Evolutionary conservation across 2,888 invertebrate genomes (phyloP).

Genomic region (Orchesellides sinensis): DNA sequence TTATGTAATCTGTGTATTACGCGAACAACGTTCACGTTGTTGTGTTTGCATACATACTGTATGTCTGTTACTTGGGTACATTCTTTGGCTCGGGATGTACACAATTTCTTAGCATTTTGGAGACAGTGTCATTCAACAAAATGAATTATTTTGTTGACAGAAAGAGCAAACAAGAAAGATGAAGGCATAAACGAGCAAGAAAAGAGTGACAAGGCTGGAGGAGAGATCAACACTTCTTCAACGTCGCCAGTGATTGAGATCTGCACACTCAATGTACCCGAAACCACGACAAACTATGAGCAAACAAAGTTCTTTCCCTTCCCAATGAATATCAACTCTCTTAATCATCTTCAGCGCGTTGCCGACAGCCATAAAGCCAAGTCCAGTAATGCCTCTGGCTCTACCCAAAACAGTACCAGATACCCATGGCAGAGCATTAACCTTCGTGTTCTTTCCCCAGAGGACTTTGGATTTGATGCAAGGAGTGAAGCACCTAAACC

Average conservation of each 20-base stretch:
- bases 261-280: constrained; percentile 71
- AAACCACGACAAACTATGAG: constrained; percentile 26
- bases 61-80: constrained; percentile 14
- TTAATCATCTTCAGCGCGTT: constrained; percentile 46
- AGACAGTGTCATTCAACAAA: not conserved
- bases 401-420: constrained; percentile 20
- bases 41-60: not conserved
- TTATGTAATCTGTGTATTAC: not conserved
- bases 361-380: constrained; percentile 46
- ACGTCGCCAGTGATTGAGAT: constrained; percentile 70
- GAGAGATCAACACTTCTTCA: constrained; percentile 15
- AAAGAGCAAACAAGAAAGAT: constrained; percentile 10
- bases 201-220: constrained; percentile 3
- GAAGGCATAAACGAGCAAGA: constrained; percentile 3
- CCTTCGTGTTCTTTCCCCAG: constrained; percentile 46
- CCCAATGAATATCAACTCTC: constrained; percentile 54
- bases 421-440: constrained; percentile 61
- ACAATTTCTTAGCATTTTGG: not conserved
- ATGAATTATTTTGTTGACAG: constrained; percentile 40
- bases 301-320: constrained; percentile 51
- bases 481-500: constrained; percentile 17
- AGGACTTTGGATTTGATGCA: not conserved
- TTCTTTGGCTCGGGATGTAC: constrained; percentile 47
- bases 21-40: not conserved
- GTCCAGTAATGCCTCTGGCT: not conserved